phyloP scores from a whole-genome alignment of 1,140 invertebrate species.

The Drosophila santomea region DNA sequence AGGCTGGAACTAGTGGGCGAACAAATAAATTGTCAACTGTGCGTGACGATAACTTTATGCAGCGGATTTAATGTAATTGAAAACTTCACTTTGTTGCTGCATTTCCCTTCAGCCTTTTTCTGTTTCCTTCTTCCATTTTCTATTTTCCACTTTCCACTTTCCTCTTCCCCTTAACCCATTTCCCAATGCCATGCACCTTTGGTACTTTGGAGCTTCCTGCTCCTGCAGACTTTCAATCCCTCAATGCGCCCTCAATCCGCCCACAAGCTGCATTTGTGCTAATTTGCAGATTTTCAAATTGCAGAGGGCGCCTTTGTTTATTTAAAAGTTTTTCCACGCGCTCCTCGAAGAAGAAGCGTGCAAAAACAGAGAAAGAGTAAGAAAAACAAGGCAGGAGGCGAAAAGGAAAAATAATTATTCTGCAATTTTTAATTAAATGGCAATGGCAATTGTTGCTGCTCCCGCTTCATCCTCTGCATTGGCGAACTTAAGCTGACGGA shows the following conservation, averaged over 20 bases:
- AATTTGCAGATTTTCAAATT: constrained; percentile 81
- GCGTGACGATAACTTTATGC: constrained; percentile 65
- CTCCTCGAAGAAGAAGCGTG: constrained; percentile 18
- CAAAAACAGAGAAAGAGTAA: constrained; percentile 23
- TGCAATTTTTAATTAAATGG: constrained; percentile 83
- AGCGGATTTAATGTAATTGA: constrained; percentile 80
- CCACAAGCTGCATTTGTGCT: constrained; percentile 71
- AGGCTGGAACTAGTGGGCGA: constrained; percentile 35
- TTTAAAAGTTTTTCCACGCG: constrained; percentile 62
- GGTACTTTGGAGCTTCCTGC: constrained; percentile 3
- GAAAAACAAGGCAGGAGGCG: constrained; percentile 50
- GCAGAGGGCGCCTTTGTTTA: constrained; percentile 69
- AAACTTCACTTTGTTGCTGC: constrained; percentile 66
- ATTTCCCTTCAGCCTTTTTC: constrained; percentile 37
- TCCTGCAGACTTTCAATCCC: not conserved
- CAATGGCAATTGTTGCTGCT: constrained; percentile 74
- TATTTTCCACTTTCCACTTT: not conserved
- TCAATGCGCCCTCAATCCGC: constrained; percentile 19
- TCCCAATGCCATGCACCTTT: constrained; percentile 18
- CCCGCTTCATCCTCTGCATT: constrained; percentile 15
- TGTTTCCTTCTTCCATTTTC: not conserved
- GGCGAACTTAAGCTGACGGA: constrained; percentile 76
- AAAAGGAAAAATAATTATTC: constrained; percentile 81
- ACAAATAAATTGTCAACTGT: constrained; percentile 79
- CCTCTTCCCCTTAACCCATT: not conserved